Evolutionary conservation across 2,888 invertebrate species (phyloP), one percentile per base, ranked within the genome.

Genomic region (Eupithecia vulgata): DNA sequence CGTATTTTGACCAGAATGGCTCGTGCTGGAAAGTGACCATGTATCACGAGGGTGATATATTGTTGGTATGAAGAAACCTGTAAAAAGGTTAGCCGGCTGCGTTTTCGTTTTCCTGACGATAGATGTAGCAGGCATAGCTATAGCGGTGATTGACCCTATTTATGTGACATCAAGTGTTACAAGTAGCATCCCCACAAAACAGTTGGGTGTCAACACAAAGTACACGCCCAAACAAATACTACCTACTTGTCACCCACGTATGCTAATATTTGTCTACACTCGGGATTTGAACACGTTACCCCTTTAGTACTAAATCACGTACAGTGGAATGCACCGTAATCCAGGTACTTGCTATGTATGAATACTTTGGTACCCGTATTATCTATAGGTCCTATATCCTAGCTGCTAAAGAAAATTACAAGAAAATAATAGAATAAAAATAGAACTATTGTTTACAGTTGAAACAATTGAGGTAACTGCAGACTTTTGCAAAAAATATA

Each of bases 201-300:
- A 72, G 76, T 72, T 62, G 68, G 71, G 61, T 73, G 74, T 76
- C 74, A 75, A 77, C 76, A 79, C 70, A 72, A 73, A 75, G 65
- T 74, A 76, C 76, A 72, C 72, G 71, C 76, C 77, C 72, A 75
- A 78, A 77, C 72, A 80, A 77, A 78, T 78, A 78, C 76, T 78
- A 78, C 77, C 73, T 75, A 75, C 57, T 57, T 75, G 75, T 77
- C 76, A 72, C 76, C 71, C 73, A 68, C 72, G 74, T 75, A 76
- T 76, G 75, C 78, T 75, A 80, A 80, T 78, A 77, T 78, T 79
- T 78, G 77, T 76, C 73, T 73, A 76, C 73, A 71, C 75, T 73
- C 72, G 65, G 72, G 74, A 76, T 77, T 78, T 76, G 73, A 74
- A 76, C 78, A 73, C 72, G 77, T 74, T 69, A 73, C 73, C 76